Conservation (phyloP, 2,888 invertebrate species). For the Eupithecia vulgata region DNA sequence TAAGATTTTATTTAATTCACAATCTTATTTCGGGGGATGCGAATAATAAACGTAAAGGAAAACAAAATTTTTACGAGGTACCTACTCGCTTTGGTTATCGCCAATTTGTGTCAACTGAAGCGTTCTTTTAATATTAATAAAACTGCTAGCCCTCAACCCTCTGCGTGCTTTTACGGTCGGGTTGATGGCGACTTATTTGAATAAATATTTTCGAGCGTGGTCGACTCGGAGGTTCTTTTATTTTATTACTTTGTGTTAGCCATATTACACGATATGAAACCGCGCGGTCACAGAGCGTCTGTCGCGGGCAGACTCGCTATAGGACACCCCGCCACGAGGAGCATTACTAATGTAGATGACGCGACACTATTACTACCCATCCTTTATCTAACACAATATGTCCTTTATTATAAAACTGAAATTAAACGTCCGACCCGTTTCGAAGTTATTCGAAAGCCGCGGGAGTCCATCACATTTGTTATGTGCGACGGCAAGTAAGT, state of each 20-base stretch:
- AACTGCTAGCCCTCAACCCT: slow-evolving; percentile 79
- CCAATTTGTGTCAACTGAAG: slow-evolving; percentile 82
- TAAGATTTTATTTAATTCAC: slow-evolving; percentile 44
- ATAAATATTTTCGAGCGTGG: slow-evolving; percentile 79
- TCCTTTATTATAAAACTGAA: slow-evolving; percentile 80
- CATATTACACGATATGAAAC: slow-evolving; percentile 45
- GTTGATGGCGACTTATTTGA: slow-evolving; percentile 82
- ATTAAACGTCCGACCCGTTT: slow-evolving; percentile 77
- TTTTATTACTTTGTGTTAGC: slow-evolving; percentile 68
- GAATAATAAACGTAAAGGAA: slow-evolving; percentile 62
- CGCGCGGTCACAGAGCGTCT: slow-evolving; percentile 34
- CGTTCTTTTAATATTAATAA: slow-evolving; percentile 83
- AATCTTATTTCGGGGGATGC: slow-evolving; percentile 60
- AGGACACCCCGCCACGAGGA: slow-evolving; percentile 74
- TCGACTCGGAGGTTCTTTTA: slow-evolving; percentile 56
- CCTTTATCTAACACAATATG: slow-evolving; percentile 80
- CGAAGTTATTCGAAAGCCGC: slow-evolving; percentile 75
- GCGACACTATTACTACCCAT: slow-evolving; percentile 80
- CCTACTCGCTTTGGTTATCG: slow-evolving; percentile 76
- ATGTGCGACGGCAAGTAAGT: slow-evolving; percentile 66
- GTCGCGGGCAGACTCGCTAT: slow-evolving; percentile 41
- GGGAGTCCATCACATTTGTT: slow-evolving; percentile 74
- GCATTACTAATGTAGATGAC: slow-evolving; percentile 78
- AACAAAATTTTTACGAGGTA: slow-evolving; percentile 71
- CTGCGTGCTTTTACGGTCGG: slow-evolving; percentile 79